Evolutionary conservation across 1,140 invertebrate species (phyloP), one percentile per base, ranked within the genome.

Genomic region (Acromyrmex echinatior): DNA sequence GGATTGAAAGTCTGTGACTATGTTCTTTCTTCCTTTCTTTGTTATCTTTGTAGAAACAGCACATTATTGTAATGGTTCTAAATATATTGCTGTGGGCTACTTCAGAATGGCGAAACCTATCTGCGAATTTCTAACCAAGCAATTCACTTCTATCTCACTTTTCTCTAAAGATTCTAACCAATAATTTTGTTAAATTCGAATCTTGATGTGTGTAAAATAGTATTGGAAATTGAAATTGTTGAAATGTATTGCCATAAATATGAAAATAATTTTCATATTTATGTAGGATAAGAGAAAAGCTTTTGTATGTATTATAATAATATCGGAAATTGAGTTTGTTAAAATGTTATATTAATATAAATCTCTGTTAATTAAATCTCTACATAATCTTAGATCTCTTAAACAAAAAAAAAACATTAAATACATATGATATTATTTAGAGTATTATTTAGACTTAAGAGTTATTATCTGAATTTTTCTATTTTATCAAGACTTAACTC

Each of bases 1-100:
- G n/a, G 14, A 62, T 25, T 25, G 25, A 62, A 16, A 35, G 18
- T 31, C 10, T 49, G 28, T 45, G n/a, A 62, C 21, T n/a, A 63
- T 31, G 58, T 25, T 28, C 0, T 1, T 21, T 63, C 25, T 79
- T 45, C 35, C 62, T 31, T 18, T 45, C 9, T 45, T n/a, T 62
- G 39, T 78, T 53, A 25, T 21, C 45, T 68, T 56, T 56, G 28
- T 68, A n/a, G 4, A 16, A 18, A 16, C 18, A 66, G 28, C 45
- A 56, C 49, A 53, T 66, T 66, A 80, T 45, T 45, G 2, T 5
- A 28, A n/a, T n/a, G 62, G 45, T 5, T 66, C 28, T 79, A 4
- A 28, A 65, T 79, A 65, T 80, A 51, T 51, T 3, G 1, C n/a
- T 16, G 76, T 18, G n/a, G 63, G 35, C n/a, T 28, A 56, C n/a